Evolutionary conservation across 23 tunicate genomes (phyloP).

Genomic region (Styela plicata): DNA sequence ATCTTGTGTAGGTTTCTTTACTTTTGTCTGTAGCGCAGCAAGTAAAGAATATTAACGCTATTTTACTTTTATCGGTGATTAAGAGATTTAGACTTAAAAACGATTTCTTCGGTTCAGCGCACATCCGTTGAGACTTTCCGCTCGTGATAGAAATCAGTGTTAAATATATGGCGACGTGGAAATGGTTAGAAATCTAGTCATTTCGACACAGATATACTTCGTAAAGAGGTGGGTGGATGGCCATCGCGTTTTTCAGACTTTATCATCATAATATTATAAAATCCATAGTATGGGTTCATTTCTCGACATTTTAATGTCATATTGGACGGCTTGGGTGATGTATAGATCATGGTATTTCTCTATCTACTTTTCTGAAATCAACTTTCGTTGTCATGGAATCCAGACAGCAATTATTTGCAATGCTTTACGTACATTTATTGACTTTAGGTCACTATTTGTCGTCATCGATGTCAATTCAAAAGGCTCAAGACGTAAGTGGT

Average conservation of each 20-base stretch:
- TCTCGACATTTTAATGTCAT: not conserved
- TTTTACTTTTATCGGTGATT: too few species aligned
- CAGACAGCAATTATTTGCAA: not conserved
- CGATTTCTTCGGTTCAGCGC: not conserved
- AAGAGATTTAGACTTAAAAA: too few species aligned
- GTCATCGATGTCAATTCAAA: not conserved
- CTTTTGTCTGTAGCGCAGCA: too few species aligned
- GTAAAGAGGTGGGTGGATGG: not conserved
- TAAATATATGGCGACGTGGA: not conserved
- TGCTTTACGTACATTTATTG: not conserved
- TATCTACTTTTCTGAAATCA: not conserved
- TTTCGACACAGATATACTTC: too few species aligned
- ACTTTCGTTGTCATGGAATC: not conserved
- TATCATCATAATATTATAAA: too few species aligned
- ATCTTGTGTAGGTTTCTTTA: too few species aligned
- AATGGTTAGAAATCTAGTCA: too few species aligned
- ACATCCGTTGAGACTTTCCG: not conserved
- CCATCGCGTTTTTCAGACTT: not conserved
- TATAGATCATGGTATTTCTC: not conserved
- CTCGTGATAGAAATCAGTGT: not conserved
- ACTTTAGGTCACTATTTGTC: not conserved
- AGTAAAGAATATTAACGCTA: too few species aligned
- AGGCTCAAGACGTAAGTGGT: not conserved
- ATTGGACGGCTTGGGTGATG: not conserved
- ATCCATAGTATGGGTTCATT: not conserved